phyloP scores from a whole-genome alignment of 2,113 vertebrate species.

The Ochotona princeps region DNA sequence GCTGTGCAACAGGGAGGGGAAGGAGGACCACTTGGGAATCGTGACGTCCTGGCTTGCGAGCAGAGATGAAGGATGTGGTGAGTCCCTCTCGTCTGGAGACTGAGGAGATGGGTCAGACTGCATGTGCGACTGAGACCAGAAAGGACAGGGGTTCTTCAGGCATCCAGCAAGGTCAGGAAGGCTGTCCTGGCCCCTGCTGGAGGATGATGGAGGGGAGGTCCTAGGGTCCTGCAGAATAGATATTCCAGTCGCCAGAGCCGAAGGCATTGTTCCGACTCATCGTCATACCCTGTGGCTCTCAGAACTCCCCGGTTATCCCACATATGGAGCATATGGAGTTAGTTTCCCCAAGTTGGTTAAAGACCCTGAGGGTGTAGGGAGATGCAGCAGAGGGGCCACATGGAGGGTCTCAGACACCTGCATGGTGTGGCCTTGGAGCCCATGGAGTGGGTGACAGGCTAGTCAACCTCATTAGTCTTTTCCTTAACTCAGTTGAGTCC shows the following conservation, averaged over 20 bases:
- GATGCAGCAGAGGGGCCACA: not conserved
- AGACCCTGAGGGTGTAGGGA: not conserved
- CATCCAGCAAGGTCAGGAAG: too few relatives aligned
- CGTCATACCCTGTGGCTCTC: not conserved
- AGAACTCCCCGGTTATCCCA: not conserved
- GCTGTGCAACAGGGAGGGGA: not conserved
- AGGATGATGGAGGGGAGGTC: too few relatives aligned
- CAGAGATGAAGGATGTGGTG: not conserved
- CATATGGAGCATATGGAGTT: not conserved
- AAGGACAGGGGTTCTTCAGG: not conserved
- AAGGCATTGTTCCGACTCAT: not conserved
- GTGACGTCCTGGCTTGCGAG: not conserved
- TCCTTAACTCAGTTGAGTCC: not conserved
- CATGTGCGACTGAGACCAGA: not conserved
- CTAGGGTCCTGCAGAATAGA: accelerated
- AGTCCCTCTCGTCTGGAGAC: not conserved
- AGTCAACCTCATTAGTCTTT: not conserved
- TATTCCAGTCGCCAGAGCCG: not conserved
- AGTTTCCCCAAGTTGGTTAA: not conserved
- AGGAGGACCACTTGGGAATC: not conserved
- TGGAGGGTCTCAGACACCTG: not conserved
- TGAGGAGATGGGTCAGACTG: not conserved
- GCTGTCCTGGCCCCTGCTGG: not conserved
- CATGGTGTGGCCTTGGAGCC: not conserved
- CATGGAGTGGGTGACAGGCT: not conserved